A percentile compares a stretch with the other conserved stretches of the same genome.
These are phyloP conservation scores for Nebria ingens DNA, from an alignment of 1,140 invertebrate genomes.

Conservation along the genomic window DNA sequence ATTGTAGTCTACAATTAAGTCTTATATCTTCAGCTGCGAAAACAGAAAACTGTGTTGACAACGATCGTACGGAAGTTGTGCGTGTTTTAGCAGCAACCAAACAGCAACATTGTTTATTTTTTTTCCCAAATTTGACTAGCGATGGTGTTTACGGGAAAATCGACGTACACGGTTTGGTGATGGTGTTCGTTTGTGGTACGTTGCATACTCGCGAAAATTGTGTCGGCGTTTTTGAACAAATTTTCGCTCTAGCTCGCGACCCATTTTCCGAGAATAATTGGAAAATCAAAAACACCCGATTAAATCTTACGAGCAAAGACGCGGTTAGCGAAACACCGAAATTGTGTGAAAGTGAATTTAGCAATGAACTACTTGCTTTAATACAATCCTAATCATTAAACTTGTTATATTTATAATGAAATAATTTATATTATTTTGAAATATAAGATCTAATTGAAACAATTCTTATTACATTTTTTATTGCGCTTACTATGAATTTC, in stretches of 20 bases:
- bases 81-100: slow-evolving; percentile 33
- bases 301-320: slow-evolving; percentile 30
- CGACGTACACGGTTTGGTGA: slow-evolving; percentile 48
- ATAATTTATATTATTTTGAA: too few relatives aligned
- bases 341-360: slow-evolving; percentile 23
- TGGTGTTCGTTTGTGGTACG: slow-evolving; percentile 49
- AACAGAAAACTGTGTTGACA: slow-evolving; percentile 21
- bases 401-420: too few relatives aligned
- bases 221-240: slow-evolving; percentile 53
- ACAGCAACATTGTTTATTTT: slow-evolving; percentile 39
- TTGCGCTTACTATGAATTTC: too few relatives aligned
- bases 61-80: slow-evolving; percentile 26
- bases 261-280: slow-evolving; percentile 47
- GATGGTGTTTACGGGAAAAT: slow-evolving; percentile 43
- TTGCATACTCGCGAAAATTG: slow-evolving; percentile 39
- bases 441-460: too few relatives aligned
- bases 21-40: slow-evolving; percentile 24
- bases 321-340: slow-evolving; percentile 20
- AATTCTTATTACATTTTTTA: too few relatives aligned
- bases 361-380: background rate
- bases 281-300: slow-evolving; percentile 45
- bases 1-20: slow-evolving; percentile 29
- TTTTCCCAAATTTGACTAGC: slow-evolving; percentile 46
- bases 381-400: too few relatives aligned
- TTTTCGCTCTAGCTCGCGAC: slow-evolving; percentile 48